phyloP scores from a whole-genome alignment of 2,797 vertebrate genomes.

The Eutrigla gurnardus region DNA sequence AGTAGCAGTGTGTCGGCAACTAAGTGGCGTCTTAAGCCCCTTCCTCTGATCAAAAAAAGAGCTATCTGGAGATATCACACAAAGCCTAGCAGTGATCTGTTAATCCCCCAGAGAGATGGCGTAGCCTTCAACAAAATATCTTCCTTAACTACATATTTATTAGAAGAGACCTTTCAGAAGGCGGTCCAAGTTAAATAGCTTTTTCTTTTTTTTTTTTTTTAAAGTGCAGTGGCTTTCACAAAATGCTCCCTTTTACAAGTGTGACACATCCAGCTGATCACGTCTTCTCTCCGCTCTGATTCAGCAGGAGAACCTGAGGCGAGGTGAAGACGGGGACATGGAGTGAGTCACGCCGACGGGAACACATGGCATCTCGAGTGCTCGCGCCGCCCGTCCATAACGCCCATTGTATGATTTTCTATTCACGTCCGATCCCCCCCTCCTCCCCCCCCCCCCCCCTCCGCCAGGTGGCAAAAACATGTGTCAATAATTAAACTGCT shows the following conservation, averaged over 20 bases:
- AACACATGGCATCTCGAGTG: conserved; percentile 74
- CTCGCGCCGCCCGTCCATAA: conserved; percentile 58
- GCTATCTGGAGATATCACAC: conserved; percentile 80
- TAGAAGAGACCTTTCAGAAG: conserved; percentile 71
- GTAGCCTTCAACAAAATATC: conserved; percentile 76
- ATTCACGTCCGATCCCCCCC: conserved; percentile 78
- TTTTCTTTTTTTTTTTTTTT: conserved; percentile 57
- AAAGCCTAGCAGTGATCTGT: conserved; percentile 78
- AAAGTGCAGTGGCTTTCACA: conserved; percentile 53
- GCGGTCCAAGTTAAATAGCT: conserved; percentile 60
- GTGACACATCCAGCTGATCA: conserved; percentile 52
- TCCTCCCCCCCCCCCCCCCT: conserved; percentile 72
- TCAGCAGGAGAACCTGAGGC: conserved; percentile 43
- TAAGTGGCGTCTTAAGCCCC: conserved; percentile 68
- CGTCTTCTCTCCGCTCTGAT: conserved; percentile 42
- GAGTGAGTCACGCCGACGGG: conserved; percentile 54
- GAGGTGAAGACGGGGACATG: conserved; percentile 57
- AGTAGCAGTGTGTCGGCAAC: conserved; percentile 50
- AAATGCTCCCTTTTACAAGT: conserved; percentile 50
- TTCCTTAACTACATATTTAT: conserved; percentile 77
- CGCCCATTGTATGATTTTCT: conserved; percentile 76
- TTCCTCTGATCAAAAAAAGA: conserved; percentile 76
- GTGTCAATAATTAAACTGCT: conserved; percentile 88
- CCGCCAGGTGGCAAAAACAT: conserved; percentile 86
- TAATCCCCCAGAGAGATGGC: conserved; percentile 67